Evolutionary conservation across 2,888 invertebrate species (phyloP).

Genomic region (Biston stratarius): DNA sequence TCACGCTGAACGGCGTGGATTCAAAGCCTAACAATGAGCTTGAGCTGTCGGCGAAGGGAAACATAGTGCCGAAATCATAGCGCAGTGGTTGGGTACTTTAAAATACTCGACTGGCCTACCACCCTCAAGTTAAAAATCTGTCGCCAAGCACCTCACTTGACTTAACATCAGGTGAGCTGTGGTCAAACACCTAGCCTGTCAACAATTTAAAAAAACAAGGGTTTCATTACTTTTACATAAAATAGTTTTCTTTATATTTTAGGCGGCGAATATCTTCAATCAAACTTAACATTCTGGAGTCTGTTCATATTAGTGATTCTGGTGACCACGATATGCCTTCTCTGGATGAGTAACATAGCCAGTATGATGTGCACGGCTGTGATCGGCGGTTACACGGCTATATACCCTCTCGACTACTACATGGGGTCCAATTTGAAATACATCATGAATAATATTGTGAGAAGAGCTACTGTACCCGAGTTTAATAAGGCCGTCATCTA

Average conservation of each 20-base stretch:
- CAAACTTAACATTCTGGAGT: slow-evolving; percentile 88
- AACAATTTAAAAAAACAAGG: too few relatives aligned
- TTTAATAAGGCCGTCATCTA: slow-evolving; percentile 87
- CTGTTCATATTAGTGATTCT: slow-evolving; percentile 84
- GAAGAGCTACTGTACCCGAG: slow-evolving; percentile 86
- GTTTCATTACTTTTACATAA: too few relatives aligned
- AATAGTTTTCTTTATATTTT: background rate
- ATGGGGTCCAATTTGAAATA: slow-evolving; percentile 89
- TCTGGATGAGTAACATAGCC: slow-evolving; percentile 81
- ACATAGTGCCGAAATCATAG: too few relatives aligned
- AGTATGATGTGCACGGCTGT: slow-evolving; percentile 88
- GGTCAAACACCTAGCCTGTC: too few relatives aligned
- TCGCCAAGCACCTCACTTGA: too few relatives aligned
- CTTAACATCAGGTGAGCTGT: too few relatives aligned
- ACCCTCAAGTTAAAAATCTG: too few relatives aligned
- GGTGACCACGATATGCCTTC: slow-evolving; percentile 77
- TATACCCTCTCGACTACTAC: slow-evolving; percentile 88
- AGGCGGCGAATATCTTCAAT: slow-evolving; percentile 67
- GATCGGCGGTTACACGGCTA: slow-evolving; percentile 88
- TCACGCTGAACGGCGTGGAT: too few relatives aligned
- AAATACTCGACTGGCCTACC: too few relatives aligned
- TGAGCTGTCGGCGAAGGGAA: too few relatives aligned
- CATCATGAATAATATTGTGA: slow-evolving; percentile 88
- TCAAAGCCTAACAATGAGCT: too few relatives aligned
- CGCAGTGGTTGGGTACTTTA: too few relatives aligned